Evolutionary conservation across 2,888 invertebrate species (phyloP).

Genomic region (Coenonympha glycerion): DNA sequence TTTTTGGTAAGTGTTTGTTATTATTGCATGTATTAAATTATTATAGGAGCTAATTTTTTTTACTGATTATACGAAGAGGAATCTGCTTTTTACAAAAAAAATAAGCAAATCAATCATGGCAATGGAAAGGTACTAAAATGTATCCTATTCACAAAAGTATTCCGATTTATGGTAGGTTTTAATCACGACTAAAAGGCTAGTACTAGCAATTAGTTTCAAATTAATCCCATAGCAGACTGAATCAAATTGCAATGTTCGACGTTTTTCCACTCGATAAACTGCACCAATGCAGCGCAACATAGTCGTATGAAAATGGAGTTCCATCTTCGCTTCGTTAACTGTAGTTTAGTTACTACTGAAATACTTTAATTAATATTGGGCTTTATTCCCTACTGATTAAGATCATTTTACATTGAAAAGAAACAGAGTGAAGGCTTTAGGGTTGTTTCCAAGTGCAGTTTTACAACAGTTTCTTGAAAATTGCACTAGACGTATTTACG

Average conservation of each 20-base stretch:
- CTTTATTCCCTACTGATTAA: conserved; percentile 20
- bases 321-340: conserved; percentile 28
- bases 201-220: conserved; percentile 4
- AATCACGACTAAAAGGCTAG: conserved; percentile 1
- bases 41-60: background rate
- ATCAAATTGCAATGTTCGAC: conserved; percentile 6
- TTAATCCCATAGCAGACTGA: conserved; percentile 12
- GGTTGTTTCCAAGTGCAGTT: conserved; percentile 21
- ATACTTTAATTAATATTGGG: conserved; percentile 4
- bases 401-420: conserved; percentile 6
- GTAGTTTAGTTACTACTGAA: conserved; percentile 6
- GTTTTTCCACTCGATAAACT: conserved; percentile 20
- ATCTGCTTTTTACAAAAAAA: too few relatives aligned
- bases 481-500: conserved; percentile 51
- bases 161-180: background rate
- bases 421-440: conserved; percentile 6
- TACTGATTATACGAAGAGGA: too few relatives aligned
- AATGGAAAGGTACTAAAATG: background rate
- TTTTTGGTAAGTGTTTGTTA: background rate
- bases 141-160: background rate
- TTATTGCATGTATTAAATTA: background rate
- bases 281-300: conserved; percentile 38
- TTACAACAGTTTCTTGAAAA: conserved; percentile 27
- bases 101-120: background rate
- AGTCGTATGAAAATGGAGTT: conserved; percentile 31